A percentile compares a stretch with the other conserved stretches of the same genome.
phyloP scores from a whole-genome alignment of 1,140 invertebrate species.

The Agrypnia vestita region DNA sequence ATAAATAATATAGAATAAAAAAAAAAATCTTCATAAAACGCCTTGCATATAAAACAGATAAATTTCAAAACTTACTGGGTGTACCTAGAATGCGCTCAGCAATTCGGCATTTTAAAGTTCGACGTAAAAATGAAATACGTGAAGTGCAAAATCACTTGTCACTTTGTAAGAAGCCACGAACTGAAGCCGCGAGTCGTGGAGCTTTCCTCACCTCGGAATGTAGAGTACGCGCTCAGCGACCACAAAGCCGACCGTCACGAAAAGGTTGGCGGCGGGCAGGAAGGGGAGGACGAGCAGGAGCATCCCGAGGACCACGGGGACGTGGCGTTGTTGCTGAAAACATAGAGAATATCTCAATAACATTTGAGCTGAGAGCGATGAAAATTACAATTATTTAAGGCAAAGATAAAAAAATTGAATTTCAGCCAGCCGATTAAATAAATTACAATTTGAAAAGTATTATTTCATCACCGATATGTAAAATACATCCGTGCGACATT shows the following conservation, averaged over 20 bases:
- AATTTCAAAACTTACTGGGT: too few relatives aligned
- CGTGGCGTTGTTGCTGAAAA: constrained; percentile 76
- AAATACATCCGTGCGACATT: too few relatives aligned
- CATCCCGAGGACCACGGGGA: constrained; percentile 77
- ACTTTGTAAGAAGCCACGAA: background rate
- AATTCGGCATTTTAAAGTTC: too few relatives aligned
- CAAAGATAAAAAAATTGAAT: background rate
- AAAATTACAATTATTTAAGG: background rate
- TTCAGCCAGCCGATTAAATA: background rate
- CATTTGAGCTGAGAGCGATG: background rate
- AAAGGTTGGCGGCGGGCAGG: constrained; percentile 89
- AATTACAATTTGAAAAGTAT: too few relatives aligned
- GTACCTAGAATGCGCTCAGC: too few relatives aligned
- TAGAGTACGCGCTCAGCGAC: constrained; percentile 93
- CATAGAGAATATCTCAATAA: constrained; percentile 40
- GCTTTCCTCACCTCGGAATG: constrained; percentile 82
- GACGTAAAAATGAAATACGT: too few relatives aligned
- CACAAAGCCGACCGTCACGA: constrained; percentile 93
- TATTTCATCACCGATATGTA: too few relatives aligned
- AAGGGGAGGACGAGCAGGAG: constrained; percentile 85
- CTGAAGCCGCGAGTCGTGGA: background rate
- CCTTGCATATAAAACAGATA: too few relatives aligned
- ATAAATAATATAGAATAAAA: too few relatives aligned
- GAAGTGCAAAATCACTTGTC: background rate
- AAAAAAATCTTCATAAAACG: too few relatives aligned